These are phyloP conservation scores for Elmis aenea DNA, from an alignment of 2,888 invertebrate species.

Conservation along the genomic window DNA sequence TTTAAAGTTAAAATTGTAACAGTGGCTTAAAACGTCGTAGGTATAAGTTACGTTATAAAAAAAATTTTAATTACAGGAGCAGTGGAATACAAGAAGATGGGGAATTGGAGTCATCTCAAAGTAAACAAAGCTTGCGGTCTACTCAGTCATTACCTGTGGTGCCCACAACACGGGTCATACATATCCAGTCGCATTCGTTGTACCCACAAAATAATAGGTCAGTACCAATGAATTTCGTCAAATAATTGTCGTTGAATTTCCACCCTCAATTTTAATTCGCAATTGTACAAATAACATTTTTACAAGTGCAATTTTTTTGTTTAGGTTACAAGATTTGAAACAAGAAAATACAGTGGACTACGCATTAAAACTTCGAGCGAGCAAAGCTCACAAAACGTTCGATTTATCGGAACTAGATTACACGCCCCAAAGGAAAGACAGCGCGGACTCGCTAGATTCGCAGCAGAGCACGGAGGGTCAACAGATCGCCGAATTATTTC, in stretches of 20 bases:
- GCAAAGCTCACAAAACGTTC: constrained; percentile 40
- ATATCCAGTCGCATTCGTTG: constrained; percentile 12
- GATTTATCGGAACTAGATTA: constrained; percentile 40
- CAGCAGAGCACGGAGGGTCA: constrained; percentile 50
- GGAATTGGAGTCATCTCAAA: constrained; percentile 46
- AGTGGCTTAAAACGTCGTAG: not conserved
- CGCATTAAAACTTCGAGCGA: constrained; percentile 39
- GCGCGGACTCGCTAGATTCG: constrained; percentile 52
- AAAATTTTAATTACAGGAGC: constrained; percentile 41
- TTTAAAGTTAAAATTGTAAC: not conserved
- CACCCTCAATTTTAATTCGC: not conserved
- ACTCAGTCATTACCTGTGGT: constrained; percentile 48
- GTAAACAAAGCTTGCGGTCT: constrained; percentile 38
- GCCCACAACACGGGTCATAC: constrained; percentile 28
- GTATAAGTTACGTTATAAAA: not conserved
- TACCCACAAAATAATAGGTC: constrained; percentile 20
- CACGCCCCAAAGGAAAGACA: constrained; percentile 49
- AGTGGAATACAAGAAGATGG: constrained; percentile 55
- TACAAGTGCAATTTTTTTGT: constrained; percentile 1
- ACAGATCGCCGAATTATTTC: constrained; percentile 46
- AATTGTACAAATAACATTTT: not conserved
- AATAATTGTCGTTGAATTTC: not conserved
- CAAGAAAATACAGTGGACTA: constrained; percentile 40
- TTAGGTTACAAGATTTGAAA: constrained; percentile 42
- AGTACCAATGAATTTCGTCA: constrained; percentile 1